Percentiles rank a stretch among this genome's conserved stretches.
Evolutionary conservation across 1,140 invertebrate genomes (phyloP).

Genomic region (Euura lappo): DNA sequence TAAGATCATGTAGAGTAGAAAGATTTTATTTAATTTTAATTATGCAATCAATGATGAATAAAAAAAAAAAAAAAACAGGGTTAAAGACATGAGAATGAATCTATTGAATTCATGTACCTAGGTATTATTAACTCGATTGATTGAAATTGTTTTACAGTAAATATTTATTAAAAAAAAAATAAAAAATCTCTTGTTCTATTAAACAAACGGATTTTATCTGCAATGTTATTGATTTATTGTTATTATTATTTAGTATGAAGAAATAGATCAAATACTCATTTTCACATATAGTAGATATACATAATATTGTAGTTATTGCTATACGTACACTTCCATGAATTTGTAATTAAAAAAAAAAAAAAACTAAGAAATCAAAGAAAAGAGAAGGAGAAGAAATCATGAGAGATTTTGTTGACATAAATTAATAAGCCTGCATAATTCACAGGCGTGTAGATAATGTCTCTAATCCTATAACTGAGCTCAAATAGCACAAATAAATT

Average conservation of each 20-base stretch:
- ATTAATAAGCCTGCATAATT: background rate
- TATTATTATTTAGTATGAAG: background rate
- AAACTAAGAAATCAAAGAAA: too few species aligned
- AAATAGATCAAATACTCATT: background rate
- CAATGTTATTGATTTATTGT: background rate
- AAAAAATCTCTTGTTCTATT: background rate
- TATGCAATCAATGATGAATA: background rate
- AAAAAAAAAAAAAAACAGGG: background rate
- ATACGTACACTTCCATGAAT: background rate
- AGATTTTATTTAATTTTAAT: too few species aligned
- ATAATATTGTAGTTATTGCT: background rate
- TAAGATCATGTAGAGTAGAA: too few species aligned
- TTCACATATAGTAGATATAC: background rate
- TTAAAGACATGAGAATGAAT: background rate
- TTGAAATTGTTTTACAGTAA: background rate
- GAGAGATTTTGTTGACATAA: background rate
- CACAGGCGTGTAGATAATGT: slow-evolving; percentile 10
- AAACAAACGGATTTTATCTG: background rate
- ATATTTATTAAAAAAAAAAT: too few species aligned
- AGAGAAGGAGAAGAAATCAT: too few species aligned
- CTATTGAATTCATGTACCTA: too few species aligned
- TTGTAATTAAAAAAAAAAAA: background rate
- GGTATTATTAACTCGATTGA: too few species aligned
- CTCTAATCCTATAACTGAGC: slow-evolving; percentile 23
- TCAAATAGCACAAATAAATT: slow-evolving; percentile 24